Conservation (phyloP, 2,113 vertebrate genomes). For the Nyctibius bracteatus region DNA sequence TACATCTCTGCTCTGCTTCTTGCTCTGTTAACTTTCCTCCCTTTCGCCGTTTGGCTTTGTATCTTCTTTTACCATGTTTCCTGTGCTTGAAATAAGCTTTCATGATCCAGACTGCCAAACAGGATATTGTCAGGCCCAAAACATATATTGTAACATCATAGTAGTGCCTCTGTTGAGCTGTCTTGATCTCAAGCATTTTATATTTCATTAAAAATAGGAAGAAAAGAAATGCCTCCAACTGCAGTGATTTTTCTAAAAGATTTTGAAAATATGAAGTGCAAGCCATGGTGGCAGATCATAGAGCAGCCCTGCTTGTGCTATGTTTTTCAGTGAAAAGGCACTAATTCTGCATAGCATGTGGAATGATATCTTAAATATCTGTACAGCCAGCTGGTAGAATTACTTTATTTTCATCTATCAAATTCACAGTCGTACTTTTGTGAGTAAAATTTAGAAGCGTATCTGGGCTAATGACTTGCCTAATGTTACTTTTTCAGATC, state of each 20-base stretch:
- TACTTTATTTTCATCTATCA: background rate
- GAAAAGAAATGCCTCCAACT: background rate
- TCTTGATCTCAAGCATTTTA: background rate
- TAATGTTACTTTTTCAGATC: background rate
- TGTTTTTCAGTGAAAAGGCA: background rate
- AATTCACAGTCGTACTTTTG: background rate
- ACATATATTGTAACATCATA: background rate
- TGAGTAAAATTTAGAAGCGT: background rate
- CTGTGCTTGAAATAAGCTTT: background rate
- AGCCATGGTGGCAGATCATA: background rate
- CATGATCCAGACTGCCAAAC: background rate
- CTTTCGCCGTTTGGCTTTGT: background rate
- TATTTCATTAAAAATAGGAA: background rate
- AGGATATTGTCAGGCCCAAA: background rate
- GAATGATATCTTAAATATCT: slow-evolving; percentile 31
- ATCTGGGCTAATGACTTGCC: background rate
- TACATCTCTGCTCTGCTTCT: background rate
- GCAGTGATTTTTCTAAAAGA: background rate
- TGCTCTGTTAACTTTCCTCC: background rate
- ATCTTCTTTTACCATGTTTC: background rate
- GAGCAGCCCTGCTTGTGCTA: background rate
- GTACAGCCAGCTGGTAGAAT: slow-evolving; percentile 13
- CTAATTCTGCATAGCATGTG: slow-evolving; percentile 9
- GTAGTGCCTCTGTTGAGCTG: background rate
- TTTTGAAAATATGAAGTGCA: background rate